Percentiles rank a stretch among this genome's conserved stretches.
These are phyloP conservation scores for Heliangelus exortis DNA, from an alignment of 2,797 vertebrate genomes.

Conservation along the genomic window DNA sequence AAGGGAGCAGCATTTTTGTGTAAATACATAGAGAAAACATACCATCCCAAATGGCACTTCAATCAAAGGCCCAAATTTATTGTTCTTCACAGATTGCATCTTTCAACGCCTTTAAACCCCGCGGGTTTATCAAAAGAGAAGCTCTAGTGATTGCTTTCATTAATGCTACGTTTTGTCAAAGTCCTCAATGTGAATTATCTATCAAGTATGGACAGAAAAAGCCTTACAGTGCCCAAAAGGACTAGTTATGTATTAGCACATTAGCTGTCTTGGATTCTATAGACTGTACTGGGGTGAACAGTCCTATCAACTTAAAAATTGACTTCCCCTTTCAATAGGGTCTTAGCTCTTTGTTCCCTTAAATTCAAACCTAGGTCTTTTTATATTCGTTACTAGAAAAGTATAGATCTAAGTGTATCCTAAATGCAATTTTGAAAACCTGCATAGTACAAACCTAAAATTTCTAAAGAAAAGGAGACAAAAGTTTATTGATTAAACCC, in stretches of 20 bases:
- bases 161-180: slow-evolving; percentile 91
- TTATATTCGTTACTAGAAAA: slow-evolving; percentile 84
- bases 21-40: slow-evolving; percentile 85
- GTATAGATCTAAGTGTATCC: slow-evolving; percentile 80
- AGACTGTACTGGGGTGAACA: slow-evolving; percentile 82
- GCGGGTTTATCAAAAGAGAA: slow-evolving; percentile 89
- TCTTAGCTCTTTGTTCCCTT: slow-evolving; percentile 79
- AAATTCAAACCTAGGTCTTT: slow-evolving; percentile 91
- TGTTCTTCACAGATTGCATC: slow-evolving; percentile 83
- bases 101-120: slow-evolving; percentile 87
- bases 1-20: slow-evolving; percentile 81
- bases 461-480: slow-evolving; percentile 90
- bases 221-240: slow-evolving; percentile 83
- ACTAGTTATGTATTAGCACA: slow-evolving; percentile 83
- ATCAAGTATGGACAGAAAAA: slow-evolving; percentile 81
- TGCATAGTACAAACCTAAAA: slow-evolving; percentile 78
- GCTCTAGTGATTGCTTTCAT: slow-evolving; percentile 92
- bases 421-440: slow-evolving; percentile 86
- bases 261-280: slow-evolving; percentile 83
- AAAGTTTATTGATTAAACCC: slow-evolving; percentile 95
- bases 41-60: slow-evolving; percentile 85
- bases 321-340: slow-evolving; percentile 79
- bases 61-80: slow-evolving; percentile 87
- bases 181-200: slow-evolving; percentile 83
- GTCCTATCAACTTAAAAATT: slow-evolving; percentile 87